phyloP scores from a whole-genome alignment of 2,797 vertebrate genomes.

The Bovichtus variegatus region DNA sequence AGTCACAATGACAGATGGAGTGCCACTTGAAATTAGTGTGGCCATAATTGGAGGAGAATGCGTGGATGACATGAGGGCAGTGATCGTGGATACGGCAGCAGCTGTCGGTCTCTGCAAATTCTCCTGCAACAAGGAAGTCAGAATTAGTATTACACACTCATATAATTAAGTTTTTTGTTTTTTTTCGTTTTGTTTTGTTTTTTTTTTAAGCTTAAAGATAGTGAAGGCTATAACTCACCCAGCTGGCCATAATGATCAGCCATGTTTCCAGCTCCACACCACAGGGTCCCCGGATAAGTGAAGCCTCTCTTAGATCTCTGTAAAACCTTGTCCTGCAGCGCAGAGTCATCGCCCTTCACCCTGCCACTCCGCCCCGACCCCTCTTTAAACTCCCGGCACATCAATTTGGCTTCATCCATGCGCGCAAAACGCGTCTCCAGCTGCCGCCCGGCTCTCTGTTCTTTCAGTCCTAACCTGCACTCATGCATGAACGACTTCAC shows the following conservation, averaged over 20 bases:
- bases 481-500: conserved; percentile 80
- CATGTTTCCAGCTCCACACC: conserved; percentile 91
- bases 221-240: conserved; percentile 73
- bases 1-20: conserved; percentile 93
- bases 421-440: conserved; percentile 62
- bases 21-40: conserved; percentile 93
- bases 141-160: background rate
- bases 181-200: too few relatives aligned
- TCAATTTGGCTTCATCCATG: conserved; percentile 72
- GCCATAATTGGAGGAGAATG: conserved; percentile 89
- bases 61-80: conserved; percentile 91
- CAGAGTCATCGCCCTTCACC: background rate
- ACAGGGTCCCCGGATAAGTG: conserved; percentile 90
- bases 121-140: conserved; percentile 80
- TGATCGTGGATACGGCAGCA: conserved; percentile 94
- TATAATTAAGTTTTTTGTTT: background rate
- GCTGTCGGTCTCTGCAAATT: conserved; percentile 88
- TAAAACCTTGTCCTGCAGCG: conserved; percentile 26
- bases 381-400: conserved; percentile 68
- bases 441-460: conserved; percentile 44
- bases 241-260: conserved; percentile 86
- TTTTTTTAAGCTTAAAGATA: background rate
- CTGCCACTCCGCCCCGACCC: conserved; percentile 34
- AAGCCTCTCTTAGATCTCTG: conserved; percentile 85
- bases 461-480: conserved; percentile 74